Base-by-base conservation (phyloP, 2,113 vertebrate species). In the Empidonax traillii region DNA sequence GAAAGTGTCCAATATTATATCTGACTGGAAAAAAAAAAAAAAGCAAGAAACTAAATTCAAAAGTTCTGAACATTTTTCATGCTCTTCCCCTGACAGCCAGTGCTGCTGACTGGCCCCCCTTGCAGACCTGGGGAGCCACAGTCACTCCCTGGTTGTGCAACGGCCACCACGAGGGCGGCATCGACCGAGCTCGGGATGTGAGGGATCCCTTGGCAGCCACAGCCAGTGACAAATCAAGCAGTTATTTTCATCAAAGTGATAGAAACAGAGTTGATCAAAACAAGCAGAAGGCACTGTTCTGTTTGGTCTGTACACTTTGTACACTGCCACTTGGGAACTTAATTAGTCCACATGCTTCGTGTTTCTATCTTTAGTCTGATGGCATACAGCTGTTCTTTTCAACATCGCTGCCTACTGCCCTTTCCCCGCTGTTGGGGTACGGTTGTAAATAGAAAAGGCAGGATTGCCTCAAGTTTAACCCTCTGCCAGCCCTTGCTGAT, bases 281-380 rank as follows among this genome's bases (percentile, higher is more conserved):
- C 94, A 80, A 93, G 82, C 94, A 96, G 94, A 95, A 96, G 87
- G 85, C 69, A 43, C 88, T 68, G 92, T 28, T 95, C 84, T 90
- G 33, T 81, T 53, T 75, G 91, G 89, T 82, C 92, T 63, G 95
- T 72, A 93, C 92, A 79, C 81, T 94, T 19, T 91, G 91, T 93
- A 78, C 44, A 0, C 83, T 79, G 94, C 83, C 94, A 74, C 92
- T 95, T 82, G 93, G 93, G 96, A 96, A 85, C 93, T 67, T 79
- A 87, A 96, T 96, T 94, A 96, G 87, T 3, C 30, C 1, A 24
- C 79, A 24, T 91, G 94, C 87, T 47, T 87, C 77, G 14, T 39
- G 91, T 79, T 94, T 92, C 93, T 96, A 81, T 96, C 94, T 91
- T 93, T 84, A 92, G 72, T 72, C 87, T 74, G 89, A 95, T 80